Evolutionary conservation across 2,113 vertebrate genomes (phyloP).

Genomic region (Pyxicephalus adspersus): DNA sequence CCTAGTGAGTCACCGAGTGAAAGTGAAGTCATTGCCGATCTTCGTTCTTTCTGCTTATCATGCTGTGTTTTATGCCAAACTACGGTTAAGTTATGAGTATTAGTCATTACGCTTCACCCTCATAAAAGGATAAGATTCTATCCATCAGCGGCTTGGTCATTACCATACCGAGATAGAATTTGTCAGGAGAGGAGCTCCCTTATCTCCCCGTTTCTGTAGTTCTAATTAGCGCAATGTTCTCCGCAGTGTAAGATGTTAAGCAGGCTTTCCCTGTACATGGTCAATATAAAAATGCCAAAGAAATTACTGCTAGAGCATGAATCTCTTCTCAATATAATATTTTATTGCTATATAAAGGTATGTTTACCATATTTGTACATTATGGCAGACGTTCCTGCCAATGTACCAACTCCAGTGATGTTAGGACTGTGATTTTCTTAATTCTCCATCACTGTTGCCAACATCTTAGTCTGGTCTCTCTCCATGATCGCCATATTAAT

Average conservation of each 20-base stretch:
- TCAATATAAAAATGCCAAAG: slow-evolving; percentile 61
- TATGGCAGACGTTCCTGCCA: no score
- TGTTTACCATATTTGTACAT: no score
- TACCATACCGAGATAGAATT: slow-evolving; percentile 63
- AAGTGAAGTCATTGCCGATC: slow-evolving; percentile 81
- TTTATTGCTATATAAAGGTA: no score
- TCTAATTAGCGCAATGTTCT: no score
- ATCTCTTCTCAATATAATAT: slow-evolving; percentile 49
- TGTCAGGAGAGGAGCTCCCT: slow-evolving; percentile 53
- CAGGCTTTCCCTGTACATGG: slow-evolving; percentile 64
- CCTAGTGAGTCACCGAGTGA: slow-evolving; percentile 77
- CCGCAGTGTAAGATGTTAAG: slow-evolving; percentile 57
- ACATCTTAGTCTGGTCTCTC: no score
- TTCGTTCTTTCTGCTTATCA: slow-evolving; percentile 73
- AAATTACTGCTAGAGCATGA: slow-evolving; percentile 64
- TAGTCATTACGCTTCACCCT: slow-evolving; percentile 80
- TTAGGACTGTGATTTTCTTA: no score
- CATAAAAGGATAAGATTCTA: slow-evolving; percentile 76
- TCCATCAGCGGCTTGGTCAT: slow-evolving; percentile 69
- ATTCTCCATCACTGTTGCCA: no score
- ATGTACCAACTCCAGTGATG: no score
- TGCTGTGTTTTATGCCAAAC: slow-evolving; percentile 60
- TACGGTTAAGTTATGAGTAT: slow-evolving; percentile 74
- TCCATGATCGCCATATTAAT: no score
- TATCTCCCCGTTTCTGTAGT: slow-evolving; percentile 21